Evolutionary conservation across 1,140 invertebrate genomes (phyloP), one percentile per base, ranked within the genome.

Genomic region (Parapsyche elsis): DNA sequence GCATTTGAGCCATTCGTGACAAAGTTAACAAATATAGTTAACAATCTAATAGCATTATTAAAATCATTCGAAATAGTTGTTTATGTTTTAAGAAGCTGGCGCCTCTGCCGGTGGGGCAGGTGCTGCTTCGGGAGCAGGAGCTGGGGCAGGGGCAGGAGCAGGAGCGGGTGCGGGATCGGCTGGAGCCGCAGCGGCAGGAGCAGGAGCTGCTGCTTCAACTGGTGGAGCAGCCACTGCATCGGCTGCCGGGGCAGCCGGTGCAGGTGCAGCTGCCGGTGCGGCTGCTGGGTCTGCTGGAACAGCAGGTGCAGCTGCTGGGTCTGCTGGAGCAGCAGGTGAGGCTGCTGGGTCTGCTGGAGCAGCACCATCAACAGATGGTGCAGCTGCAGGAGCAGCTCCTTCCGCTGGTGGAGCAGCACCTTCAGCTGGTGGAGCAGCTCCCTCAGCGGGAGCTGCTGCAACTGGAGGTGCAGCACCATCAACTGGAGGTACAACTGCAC

Each of bases 321-420:
- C 83, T 24, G 81, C 76, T 19, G 83, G 81, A 10, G 83, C 84
- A 4, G 84, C 84, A 0, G 83, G 81, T 0, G 83, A 79, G 46
- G 80, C 83, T n/a, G 82, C 83, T 26, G 82, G 77, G 7, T 84
- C 80, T 44, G 77, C 81, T 1, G 81, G 46, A 30, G 81, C 23
- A 7, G 80, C 24, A 76, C 44, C 44, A n/a, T 64, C 82, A 21
- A 78, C 71, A 12, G 80, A 7, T 45, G 70, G 80, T n/a, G 83
- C 76, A 24, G 80, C 80, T 0, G 84, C 57, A 16, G 87, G 83
- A 76, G 88, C 84, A 19, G 87, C 86, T 10, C 84, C 86, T 57
- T 86, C 87, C 1, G 85, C 85, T 16, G 88, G 81, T 19, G 88
- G 84, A 9, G 85, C 87, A 21, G 86, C 88, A 53, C 83, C 86